These are phyloP conservation scores for Lucinisca nassula DNA, from an alignment of 2,888 invertebrate genomes.

Conservation along the genomic window DNA sequence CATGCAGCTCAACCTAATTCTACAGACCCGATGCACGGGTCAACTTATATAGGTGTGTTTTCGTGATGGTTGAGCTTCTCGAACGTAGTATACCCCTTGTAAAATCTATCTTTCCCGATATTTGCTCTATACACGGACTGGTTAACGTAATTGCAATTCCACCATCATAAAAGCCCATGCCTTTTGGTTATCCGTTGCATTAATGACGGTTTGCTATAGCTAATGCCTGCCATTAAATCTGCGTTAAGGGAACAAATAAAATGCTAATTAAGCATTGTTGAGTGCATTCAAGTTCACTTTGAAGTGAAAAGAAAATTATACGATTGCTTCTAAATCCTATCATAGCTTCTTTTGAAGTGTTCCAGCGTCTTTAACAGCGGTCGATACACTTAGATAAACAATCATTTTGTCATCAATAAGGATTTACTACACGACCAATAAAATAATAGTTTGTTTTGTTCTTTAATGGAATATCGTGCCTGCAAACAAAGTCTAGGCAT, in stretches of 20 bases:
- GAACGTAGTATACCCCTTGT: too few relatives aligned
- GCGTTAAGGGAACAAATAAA: not conserved
- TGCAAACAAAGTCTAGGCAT: constrained; percentile 10
- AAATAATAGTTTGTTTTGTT: constrained; percentile 16
- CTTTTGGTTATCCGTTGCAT: not conserved
- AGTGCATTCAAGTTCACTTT: constrained; percentile 15
- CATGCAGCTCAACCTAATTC: too few relatives aligned
- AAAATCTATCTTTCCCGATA: too few relatives aligned
- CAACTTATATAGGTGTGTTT: too few relatives aligned
- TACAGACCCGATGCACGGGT: too few relatives aligned
- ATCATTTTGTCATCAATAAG: constrained; percentile 12
- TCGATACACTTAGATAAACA: constrained; percentile 17
- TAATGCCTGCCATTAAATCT: not conserved
- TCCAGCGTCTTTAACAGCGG: not conserved
- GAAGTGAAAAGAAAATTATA: constrained; percentile 17
- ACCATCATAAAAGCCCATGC: not conserved
- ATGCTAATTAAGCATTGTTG: not conserved
- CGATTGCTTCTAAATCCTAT: not conserved
- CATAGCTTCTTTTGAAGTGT: not conserved
- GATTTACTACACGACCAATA: constrained; percentile 3
- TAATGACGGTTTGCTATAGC: not conserved
- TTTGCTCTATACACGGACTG: too few relatives aligned
- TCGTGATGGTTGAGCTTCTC: too few relatives aligned
- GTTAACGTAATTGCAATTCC: too few relatives aligned
- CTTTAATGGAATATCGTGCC: constrained; percentile 7